These are phyloP conservation scores for Aphelenchoides bicaudatus DNA, from an alignment of 2,888 invertebrate genomes.

Conservation along the genomic window DNA sequence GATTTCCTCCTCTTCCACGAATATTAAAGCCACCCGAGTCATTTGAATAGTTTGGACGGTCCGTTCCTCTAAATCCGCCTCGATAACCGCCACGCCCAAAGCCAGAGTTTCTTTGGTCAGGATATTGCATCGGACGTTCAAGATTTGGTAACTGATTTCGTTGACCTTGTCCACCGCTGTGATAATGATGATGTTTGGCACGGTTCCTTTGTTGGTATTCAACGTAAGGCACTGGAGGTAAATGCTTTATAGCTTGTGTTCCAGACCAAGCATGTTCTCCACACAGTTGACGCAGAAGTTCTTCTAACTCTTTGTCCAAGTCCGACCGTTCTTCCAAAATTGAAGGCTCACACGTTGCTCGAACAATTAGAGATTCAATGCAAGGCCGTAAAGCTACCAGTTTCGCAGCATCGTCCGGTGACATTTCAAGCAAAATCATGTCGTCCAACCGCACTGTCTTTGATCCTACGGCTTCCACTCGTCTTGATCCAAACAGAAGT, in stretches of 20 bases:
- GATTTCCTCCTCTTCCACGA: neutral
- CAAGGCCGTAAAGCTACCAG: conserved; percentile 83
- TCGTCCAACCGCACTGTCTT: conserved; percentile 77
- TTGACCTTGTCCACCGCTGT: neutral
- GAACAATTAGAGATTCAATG: conserved; percentile 77
- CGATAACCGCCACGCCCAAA: conserved; percentile 14
- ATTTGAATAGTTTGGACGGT: neutral
- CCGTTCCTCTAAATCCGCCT: conserved; percentile 13
- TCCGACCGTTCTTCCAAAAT: conserved; percentile 14
- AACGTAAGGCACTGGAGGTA: neutral
- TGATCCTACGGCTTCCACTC: conserved; percentile 73
- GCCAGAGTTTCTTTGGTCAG: conserved; percentile 10
- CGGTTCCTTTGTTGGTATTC: neutral
- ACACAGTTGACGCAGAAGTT: conserved; percentile 15
- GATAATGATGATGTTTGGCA: neutral
- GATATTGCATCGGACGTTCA: conserved; percentile 7
- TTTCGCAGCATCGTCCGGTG: conserved; percentile 73
- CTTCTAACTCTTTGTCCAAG: conserved; percentile 19
- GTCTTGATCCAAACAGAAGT: conserved; percentile 83
- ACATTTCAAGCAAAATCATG: conserved; percentile 84
- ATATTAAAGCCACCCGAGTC: neutral
- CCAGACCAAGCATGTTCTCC: conserved; percentile 9
- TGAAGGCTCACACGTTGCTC: conserved; percentile 74
- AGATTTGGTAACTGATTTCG: conserved; percentile 9
- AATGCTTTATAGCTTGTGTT: neutral